phyloP scores from a whole-genome alignment of 2,113 vertebrate genomes.

The Cygnus buccinator region DNA sequence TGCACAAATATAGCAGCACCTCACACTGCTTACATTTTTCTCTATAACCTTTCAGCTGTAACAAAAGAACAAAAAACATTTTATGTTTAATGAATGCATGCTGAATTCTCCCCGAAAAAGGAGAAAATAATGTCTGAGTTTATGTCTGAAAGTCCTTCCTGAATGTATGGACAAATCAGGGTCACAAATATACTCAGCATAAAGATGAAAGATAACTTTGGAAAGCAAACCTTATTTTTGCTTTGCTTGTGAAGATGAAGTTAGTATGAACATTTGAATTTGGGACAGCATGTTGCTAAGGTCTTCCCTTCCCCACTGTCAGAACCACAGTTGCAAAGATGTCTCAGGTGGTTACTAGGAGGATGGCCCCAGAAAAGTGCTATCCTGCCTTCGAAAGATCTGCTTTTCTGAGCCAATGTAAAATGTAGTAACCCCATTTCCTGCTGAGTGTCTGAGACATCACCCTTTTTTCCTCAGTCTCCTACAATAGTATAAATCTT shows the following conservation, averaged over 20 bases:
- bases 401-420: too few relatives aligned
- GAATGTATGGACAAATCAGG: neutral
- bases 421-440: too few relatives aligned
- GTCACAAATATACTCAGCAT: neutral
- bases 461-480: too few relatives aligned
- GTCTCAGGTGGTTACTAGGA: too few relatives aligned
- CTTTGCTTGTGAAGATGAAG: neutral
- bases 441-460: too few relatives aligned
- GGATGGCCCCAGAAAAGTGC: too few relatives aligned
- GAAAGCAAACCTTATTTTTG: neutral
- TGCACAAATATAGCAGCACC: neutral
- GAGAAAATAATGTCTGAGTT: neutral
- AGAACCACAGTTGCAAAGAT: too few relatives aligned
- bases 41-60: too few relatives aligned
- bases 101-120: neutral
- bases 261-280: neutral
- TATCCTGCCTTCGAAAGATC: too few relatives aligned
- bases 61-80: neutral
- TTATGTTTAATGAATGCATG: neutral
- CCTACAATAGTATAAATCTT: neutral
- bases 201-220: neutral
- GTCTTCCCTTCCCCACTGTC: too few relatives aligned
- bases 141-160: neutral
- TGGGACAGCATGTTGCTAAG: too few relatives aligned
- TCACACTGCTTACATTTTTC: fast-evolving